These are phyloP conservation scores for Drosophila yooni DNA, from an alignment of 2,888 invertebrate genomes.

Conservation along the genomic window DNA sequence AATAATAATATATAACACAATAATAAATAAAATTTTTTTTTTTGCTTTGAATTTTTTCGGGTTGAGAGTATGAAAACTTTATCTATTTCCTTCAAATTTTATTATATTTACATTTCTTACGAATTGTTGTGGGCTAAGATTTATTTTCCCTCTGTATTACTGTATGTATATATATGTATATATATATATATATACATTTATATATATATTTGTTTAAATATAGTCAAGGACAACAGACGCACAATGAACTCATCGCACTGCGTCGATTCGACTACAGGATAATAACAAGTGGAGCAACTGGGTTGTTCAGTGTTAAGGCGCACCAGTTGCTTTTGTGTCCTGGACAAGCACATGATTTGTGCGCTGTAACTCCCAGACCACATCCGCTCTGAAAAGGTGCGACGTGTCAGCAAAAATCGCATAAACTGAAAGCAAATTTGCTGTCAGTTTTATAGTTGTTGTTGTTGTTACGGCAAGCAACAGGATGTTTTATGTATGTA, in stretches of 20 bases:
- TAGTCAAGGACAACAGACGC: conserved; percentile 65
- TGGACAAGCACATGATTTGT: conserved; percentile 29
- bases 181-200: background rate
- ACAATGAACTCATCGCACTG: conserved; percentile 72
- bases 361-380: background rate
- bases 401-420: conserved; percentile 75
- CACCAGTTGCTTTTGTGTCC: conserved; percentile 64
- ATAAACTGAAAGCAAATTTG: conserved; percentile 71
- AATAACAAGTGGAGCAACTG: conserved; percentile 32
- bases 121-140: background rate
- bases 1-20: background rate
- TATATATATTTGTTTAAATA: conserved; percentile 8
- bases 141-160: background rate
- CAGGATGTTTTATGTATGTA: conserved; percentile 30
- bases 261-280: conserved; percentile 30
- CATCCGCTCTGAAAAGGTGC: conserved; percentile 57
- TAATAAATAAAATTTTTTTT: background rate
- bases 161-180: too few species aligned
- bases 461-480: conserved; percentile 40
- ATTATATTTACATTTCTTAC: background rate
- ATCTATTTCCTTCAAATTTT: background rate
- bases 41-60: background rate
- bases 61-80: background rate
- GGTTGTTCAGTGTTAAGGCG: conserved; percentile 45
- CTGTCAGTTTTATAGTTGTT: conserved; percentile 45